These are phyloP conservation scores for Thomomys bottae DNA, from an alignment of 2,113 vertebrate species.

Conservation along the genomic window DNA sequence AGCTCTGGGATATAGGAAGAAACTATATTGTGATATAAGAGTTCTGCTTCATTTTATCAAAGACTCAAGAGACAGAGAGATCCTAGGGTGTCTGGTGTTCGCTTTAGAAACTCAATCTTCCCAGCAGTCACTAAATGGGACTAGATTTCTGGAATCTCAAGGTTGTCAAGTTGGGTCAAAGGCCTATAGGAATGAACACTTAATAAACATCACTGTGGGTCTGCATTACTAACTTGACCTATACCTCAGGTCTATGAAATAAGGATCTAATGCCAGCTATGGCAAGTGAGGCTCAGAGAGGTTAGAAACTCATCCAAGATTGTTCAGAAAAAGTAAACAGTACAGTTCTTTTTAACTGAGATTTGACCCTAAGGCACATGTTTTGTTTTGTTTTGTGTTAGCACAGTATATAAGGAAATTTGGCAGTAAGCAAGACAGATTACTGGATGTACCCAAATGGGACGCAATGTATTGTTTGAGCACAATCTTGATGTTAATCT, in stretches of 20 bases:
- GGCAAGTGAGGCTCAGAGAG: neutral
- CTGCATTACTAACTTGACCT: neutral
- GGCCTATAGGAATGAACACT: neutral
- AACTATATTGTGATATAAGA: neutral
- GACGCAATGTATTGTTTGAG: slow-evolving; percentile 19
- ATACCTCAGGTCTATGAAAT: neutral
- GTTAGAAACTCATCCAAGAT: neutral
- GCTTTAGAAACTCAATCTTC: neutral
- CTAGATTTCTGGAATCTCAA: neutral
- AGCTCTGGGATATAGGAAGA: neutral
- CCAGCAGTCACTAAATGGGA: neutral
- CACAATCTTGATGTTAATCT: slow-evolving; percentile 45
- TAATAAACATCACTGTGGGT: neutral
- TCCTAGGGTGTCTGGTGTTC: neutral
- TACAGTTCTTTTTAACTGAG: neutral
- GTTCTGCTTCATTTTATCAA: neutral
- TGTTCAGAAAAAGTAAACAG: neutral
- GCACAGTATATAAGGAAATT: neutral
- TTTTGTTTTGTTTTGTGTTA: neutral
- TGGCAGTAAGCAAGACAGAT: slow-evolving; percentile 47
- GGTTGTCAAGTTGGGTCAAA: neutral
- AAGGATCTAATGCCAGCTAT: neutral
- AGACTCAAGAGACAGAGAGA: neutral
- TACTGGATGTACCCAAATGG: neutral
- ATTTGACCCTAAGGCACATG: neutral